Percentiles rank a stretch among this genome's conserved stretches.
These are phyloP conservation scores for Osmerus mordax DNA, from an alignment of 2,113 vertebrate species.

Conservation along the genomic window DNA sequence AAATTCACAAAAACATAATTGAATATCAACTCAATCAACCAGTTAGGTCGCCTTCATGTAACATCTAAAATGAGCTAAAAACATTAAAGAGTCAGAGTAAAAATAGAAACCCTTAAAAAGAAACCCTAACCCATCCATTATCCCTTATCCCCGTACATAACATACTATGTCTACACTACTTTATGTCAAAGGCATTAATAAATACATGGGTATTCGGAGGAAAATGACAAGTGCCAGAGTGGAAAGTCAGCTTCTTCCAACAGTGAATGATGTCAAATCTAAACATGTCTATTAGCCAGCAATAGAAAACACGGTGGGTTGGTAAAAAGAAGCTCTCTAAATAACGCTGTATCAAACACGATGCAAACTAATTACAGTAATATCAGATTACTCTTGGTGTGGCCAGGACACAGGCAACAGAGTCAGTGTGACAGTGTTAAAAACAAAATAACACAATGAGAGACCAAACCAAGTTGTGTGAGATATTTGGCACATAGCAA, in stretches of 20 bases:
- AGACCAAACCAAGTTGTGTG: slow-evolving; percentile 37
- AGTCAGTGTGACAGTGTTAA: neutral
- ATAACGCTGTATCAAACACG: slow-evolving; percentile 20
- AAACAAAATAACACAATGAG: slow-evolving; percentile 21
- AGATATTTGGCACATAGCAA: slow-evolving; percentile 51
- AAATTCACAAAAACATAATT: slow-evolving; percentile 15
- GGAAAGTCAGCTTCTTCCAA: neutral
- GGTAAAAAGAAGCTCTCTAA: neutral
- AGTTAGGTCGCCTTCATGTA: neutral
- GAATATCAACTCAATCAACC: slow-evolving; percentile 3
- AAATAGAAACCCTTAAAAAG: slow-evolving; percentile 16
- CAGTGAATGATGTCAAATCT: neutral
- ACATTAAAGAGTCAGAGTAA: slow-evolving; percentile 12
- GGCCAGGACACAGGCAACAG: neutral
- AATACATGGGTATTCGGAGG: neutral
- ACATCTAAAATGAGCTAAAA: slow-evolving; percentile 13
- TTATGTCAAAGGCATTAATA: slow-evolving; percentile 20
- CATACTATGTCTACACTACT: slow-evolving; percentile 6
- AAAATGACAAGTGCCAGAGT: neutral
- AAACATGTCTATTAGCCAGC: neutral
- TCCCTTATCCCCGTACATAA: slow-evolving; percentile 4
- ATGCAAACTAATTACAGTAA: neutral
- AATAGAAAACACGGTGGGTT: neutral
- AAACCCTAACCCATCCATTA: slow-evolving; percentile 15
- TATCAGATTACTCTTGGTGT: neutral